A percentile compares a stretch with the other conserved stretches of the same genome.
Conservation (phyloP, 2,888 invertebrate species). For the Polyommatus iphigenia region DNA sequence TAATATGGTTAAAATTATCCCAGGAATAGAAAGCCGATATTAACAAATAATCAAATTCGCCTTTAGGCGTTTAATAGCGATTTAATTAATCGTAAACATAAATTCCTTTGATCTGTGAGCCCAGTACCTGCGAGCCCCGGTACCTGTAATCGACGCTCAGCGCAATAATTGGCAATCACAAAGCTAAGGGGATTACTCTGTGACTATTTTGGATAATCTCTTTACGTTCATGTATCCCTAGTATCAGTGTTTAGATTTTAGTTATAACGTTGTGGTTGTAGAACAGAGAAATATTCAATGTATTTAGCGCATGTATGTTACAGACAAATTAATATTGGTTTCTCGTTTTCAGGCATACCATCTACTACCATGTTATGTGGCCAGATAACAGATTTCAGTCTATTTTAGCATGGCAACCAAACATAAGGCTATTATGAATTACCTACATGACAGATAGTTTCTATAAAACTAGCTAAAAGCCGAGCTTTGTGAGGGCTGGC, state of each 20-base stretch:
- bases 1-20: neutral
- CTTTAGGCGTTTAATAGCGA: neutral
- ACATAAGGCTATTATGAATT: too few species aligned
- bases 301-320: too few species aligned
- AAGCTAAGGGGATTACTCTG: conserved; percentile 6
- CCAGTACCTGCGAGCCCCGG: neutral
- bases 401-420: too few species aligned
- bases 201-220: conserved; percentile 9
- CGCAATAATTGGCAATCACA: conserved; percentile 24
- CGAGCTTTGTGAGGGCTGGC: too few species aligned
- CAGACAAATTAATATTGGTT: too few species aligned
- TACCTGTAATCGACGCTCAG: conserved; percentile 14
- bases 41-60: neutral
- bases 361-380: too few species aligned
- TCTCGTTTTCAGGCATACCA: too few species aligned
- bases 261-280: neutral
- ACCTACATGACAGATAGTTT: too few species aligned
- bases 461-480: too few species aligned
- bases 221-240: neutral
- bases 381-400: too few species aligned
- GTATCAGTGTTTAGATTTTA: neutral
- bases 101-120: conserved; percentile 4
- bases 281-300: too few species aligned
- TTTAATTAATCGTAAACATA: conserved; percentile 6
- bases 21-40: neutral